Evolutionary conservation across 2,888 invertebrate species (phyloP).

Genomic region (Lordiphosa andalusiaca): DNA sequence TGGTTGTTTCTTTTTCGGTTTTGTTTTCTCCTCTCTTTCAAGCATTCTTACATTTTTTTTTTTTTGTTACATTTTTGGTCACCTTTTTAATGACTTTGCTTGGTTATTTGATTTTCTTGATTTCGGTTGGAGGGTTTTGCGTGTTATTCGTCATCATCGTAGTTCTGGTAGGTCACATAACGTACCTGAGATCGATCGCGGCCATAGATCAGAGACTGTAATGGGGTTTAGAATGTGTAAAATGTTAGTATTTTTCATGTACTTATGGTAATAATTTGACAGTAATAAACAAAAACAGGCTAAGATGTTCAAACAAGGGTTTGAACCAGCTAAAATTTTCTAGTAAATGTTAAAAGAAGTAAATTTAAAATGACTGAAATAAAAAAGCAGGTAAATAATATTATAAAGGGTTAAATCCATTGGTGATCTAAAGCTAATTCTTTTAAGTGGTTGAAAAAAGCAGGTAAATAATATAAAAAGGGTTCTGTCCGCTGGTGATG

Average conservation of each 20-base stretch:
- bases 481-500: too few relatives aligned
- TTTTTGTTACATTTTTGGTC: conserved; percentile 59
- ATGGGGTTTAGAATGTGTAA: conserved; percentile 43
- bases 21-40: conserved; percentile 18
- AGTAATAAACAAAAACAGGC: conserved; percentile 21
- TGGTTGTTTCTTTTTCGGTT: conserved; percentile 71
- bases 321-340: too few relatives aligned
- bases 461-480: too few relatives aligned
- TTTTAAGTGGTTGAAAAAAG: too few relatives aligned
- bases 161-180: conserved; percentile 97
- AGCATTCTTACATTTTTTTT: conserved; percentile 14
- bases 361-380: too few relatives aligned
- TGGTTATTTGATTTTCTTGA: conserved; percentile 13
- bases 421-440: too few relatives aligned
- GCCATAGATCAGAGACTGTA: conserved; percentile 92
- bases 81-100: conserved; percentile 55
- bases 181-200: conserved; percentile 93
- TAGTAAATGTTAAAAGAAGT: too few relatives aligned
- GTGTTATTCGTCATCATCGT: conserved; percentile 89
- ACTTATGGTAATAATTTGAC: not conserved
- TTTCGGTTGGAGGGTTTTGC: conserved; percentile 12
- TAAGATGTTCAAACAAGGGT: too few relatives aligned
- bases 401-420: too few relatives aligned
- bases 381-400: too few relatives aligned
- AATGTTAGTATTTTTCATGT: conserved; percentile 1